phyloP scores from a whole-genome alignment of 1,140 invertebrate genomes.

The Neodiprion fabricii region DNA sequence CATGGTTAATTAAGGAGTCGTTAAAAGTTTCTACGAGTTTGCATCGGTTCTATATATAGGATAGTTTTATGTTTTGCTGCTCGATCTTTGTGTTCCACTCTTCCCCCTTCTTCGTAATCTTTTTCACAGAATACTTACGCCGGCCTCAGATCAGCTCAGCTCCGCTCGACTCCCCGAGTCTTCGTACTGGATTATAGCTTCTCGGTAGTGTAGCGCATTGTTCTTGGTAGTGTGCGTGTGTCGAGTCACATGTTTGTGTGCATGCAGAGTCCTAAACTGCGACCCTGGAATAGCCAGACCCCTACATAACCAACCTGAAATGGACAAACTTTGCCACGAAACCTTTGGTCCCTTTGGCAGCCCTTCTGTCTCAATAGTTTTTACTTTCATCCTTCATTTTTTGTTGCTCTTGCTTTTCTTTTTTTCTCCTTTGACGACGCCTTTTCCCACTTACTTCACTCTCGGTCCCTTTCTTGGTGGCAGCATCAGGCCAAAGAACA shows the following conservation, averaged over 20 bases:
- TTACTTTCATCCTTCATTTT: not conserved
- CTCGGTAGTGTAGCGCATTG: not conserved
- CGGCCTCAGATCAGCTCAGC: not conserved
- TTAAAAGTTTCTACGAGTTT: conserved; percentile 1
- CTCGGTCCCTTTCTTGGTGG: conserved; percentile 11
- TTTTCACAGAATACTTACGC: not conserved
- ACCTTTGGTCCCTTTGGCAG: conserved; percentile 20
- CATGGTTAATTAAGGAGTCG: not conserved
- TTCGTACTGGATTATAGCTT: not conserved
- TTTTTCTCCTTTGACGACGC: not conserved
- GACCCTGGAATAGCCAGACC: not conserved
- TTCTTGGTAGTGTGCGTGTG: not conserved
- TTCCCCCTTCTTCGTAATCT: not conserved
- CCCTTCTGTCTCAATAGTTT: conserved; percentile 14
- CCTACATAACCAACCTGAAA: not conserved
- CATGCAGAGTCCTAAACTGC: not conserved
- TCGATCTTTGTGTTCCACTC: not conserved
- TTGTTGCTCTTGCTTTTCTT: not conserved
- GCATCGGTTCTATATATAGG: not conserved
- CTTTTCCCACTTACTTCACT: not conserved
- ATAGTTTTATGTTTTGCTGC: conserved; percentile 5
- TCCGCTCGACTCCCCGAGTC: not conserved
- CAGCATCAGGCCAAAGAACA: not conserved
- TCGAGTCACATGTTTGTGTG: not conserved
- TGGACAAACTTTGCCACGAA: not conserved